Base-by-base conservation (phyloP, 2,888 invertebrate species). In the Petrolisthes cinctipes region DNA sequence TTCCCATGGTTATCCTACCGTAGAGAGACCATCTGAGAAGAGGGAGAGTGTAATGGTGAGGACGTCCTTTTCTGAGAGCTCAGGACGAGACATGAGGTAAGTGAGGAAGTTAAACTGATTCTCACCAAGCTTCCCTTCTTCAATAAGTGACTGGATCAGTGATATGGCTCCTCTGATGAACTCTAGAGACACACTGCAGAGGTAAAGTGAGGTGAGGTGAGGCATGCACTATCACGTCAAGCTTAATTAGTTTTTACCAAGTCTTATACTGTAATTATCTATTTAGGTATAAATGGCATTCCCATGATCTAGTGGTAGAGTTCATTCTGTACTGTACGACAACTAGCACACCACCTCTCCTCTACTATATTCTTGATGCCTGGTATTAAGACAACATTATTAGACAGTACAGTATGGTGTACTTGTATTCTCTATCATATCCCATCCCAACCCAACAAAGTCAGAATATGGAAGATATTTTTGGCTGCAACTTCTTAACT, bases 21-120 rank as follows among this genome's bases (percentile, higher is more conserved):
- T 94, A 90, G 93, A 93, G 5, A 94, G 92, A 4, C 94, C 94
- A 92, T 94, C 94, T 0, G 93, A 92, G 91, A 94, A 94, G 81
- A 94, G 91, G 0, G 94, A 94, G n/a, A 94, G 91, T 14, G 93
- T 92, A 54, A 94, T 93, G 81, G 93, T 93, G 78, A 92, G 92
- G 20, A 94, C 92, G 91, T 94, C 94, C 83, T 93, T 92, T 37
- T 92, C 89, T 56, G 91, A 92, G 17, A 94, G 91, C 57, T 94
- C 93, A 79, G 92, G 91, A 71, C 92, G 92, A 17, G 92, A 92
- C 79, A 94, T 91, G 37, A 94, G 92, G 91, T 94, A 93, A 1
- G 92, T 91, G 73, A 94, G 91, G 91, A 94, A 94, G 89, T 92
- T 92, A 91, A 92, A 93, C 82, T 92, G 91, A 6, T 92, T 92